phyloP scores from a whole-genome alignment of 2,113 vertebrate species.

The Brachyhypopomus occidentalis region DNA sequence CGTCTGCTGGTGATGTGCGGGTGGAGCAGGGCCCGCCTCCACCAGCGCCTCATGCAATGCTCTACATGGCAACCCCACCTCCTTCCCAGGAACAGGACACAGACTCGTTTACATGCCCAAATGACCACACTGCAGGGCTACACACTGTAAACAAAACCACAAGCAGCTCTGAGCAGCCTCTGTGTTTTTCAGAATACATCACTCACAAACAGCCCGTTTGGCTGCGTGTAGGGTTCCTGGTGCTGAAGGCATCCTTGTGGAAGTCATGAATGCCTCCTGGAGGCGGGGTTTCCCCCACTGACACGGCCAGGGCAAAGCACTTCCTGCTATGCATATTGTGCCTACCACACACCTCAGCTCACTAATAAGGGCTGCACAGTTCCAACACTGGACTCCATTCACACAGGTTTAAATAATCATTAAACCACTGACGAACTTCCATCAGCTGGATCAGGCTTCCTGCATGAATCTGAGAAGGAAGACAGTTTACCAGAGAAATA shows the following conservation, averaged over 20 bases:
- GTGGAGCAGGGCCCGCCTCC: too few relatives aligned
- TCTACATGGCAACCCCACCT: neutral
- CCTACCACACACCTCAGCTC: neutral
- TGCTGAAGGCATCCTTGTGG: neutral
- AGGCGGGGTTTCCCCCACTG: neutral
- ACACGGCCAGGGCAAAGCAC: slow-evolving; percentile 6
- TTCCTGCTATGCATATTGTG: neutral
- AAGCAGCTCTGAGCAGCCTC: neutral
- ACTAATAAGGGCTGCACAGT: slow-evolving; percentile 21
- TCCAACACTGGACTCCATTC: slow-evolving; percentile 6
- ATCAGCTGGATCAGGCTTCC: slow-evolving; percentile 53
- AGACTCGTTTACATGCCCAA: neutral
- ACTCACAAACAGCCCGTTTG: neutral
- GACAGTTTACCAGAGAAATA: slow-evolving; percentile 60
- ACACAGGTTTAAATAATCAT: slow-evolving; percentile 51
- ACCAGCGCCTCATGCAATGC: too few relatives aligned
- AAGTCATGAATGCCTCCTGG: neutral
- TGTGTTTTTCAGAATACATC: neutral
- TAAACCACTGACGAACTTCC: slow-evolving; percentile 63
- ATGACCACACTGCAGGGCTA: neutral
- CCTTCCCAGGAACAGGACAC: neutral
- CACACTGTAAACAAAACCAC: neutral
- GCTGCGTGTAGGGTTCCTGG: neutral
- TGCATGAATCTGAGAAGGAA: slow-evolving; percentile 43
- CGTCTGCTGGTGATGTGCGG: too few relatives aligned